Evolutionary conservation across 35 echinoderm and acorn worm species (phyloP), one percentile per base, ranked within the genome.

Genomic region (Chiridota heheva): DNA sequence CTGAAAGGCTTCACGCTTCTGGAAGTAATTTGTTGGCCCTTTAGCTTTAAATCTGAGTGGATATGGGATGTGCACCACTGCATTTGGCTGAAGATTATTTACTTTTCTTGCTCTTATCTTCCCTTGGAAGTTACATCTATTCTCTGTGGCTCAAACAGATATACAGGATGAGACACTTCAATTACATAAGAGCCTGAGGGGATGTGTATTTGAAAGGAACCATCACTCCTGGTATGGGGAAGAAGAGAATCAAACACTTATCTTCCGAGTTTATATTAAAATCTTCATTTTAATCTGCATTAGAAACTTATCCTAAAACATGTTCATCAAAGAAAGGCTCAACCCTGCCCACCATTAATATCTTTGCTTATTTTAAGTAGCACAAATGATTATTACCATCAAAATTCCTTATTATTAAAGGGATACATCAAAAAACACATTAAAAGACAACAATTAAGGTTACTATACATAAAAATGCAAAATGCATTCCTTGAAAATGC

Each of bases 121-220:
- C 4, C 95, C 95, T 73, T 91, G 24, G 95, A 76, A 40, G 81
- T 92, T 58, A 98, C 90, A 36, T 98, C 95, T 25, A 98, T 82
- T 41, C 95, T 55, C 6, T 90, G 78, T 42, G 95, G 65, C 76
- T 98, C 95, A 92, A 98, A 98, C n/a, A 87, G 44, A n/a, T 88
- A 89, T 2, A 81, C 86, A 2, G 89, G 95, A 76, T 92, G 80
- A 26, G 84, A 58, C 3, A 98, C 51, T 32, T 98, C 95, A 5
- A 98, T 43, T 1, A 98, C 81, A 73, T 91, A 98, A 7, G 95
- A 98, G 18, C 95, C 95, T 3, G 95, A 77, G 12, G 95, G 95
- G 8, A 98, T 28, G 56, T 67, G 81, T 2, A 98, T 60, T 56
- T 91, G 81, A 58, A 98, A 98, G 16, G 67, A 84, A 24, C 95